Percentiles rank a stretch among this genome's conserved stretches.
Evolutionary conservation across 2,888 invertebrate species (phyloP).

Genomic region (Aspidapion aeneum): DNA sequence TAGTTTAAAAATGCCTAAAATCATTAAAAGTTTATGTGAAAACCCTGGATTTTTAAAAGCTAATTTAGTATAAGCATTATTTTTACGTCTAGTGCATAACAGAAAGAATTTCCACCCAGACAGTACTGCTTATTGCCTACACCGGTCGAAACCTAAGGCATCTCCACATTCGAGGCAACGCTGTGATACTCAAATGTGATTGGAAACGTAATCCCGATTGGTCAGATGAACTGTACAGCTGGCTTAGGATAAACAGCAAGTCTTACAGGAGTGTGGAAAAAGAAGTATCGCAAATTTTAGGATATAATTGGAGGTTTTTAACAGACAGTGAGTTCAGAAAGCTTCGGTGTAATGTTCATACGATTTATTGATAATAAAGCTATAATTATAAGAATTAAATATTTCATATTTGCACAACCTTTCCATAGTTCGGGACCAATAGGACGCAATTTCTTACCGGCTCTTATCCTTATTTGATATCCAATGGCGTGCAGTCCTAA

Average conservation of each 20-base stretch:
- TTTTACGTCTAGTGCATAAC: constrained; percentile 70
- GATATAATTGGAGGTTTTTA: constrained; percentile 64
- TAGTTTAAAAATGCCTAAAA: background rate
- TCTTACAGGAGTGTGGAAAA: constrained; percentile 62
- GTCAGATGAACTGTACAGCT: constrained; percentile 62
- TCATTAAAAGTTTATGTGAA: too few species aligned
- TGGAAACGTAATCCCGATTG: constrained; percentile 67
- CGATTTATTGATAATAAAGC: background rate
- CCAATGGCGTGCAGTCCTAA: too few species aligned
- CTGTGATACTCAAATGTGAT: constrained; percentile 64
- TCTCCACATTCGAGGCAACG: constrained; percentile 67
- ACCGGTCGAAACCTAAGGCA: constrained; percentile 60
- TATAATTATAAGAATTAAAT: background rate
- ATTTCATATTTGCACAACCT: too few species aligned
- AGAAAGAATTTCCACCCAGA: constrained; percentile 74
- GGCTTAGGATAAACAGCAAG: constrained; percentile 60
- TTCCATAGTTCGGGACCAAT: too few species aligned
- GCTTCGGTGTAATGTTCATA: constrained; percentile 43
- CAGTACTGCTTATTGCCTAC: constrained; percentile 65
- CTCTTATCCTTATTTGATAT: too few species aligned
- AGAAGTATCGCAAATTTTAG: constrained; percentile 67
- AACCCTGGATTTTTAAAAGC: too few species aligned
- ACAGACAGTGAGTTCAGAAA: constrained; percentile 61
- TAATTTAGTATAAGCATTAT: too few species aligned
- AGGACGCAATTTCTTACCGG: too few species aligned